These are phyloP conservation scores for Corythornis cristatus DNA, from an alignment of 2,113 vertebrate species.

Conservation along the genomic window DNA sequence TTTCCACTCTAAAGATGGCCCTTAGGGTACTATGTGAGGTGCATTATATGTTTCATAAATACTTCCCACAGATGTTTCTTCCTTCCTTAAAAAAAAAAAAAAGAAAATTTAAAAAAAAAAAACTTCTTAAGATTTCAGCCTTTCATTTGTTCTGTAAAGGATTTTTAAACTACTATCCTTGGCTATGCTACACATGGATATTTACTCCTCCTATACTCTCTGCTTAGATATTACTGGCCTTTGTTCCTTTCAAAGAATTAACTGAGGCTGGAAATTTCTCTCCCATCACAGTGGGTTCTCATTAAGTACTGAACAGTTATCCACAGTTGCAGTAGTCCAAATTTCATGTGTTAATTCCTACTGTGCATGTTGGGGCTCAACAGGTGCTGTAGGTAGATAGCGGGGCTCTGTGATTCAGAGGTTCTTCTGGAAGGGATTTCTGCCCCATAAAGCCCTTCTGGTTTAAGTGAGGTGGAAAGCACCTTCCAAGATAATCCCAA, in stretches of 20 bases:
- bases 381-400: fast-evolving
- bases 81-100: not conserved
- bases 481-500: not conserved
- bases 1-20: slow-evolving; percentile 23
- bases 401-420: not conserved
- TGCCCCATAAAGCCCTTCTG: not conserved
- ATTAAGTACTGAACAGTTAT: not conserved
- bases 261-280: not conserved
- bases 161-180: slow-evolving; percentile 4
- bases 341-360: not conserved
- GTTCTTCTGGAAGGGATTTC: not conserved
- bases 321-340: not conserved
- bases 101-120: not conserved
- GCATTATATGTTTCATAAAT: not conserved
- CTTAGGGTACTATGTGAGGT: not conserved
- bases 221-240: not conserved
- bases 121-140: not conserved
- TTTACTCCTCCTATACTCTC: slow-evolving; percentile 2
- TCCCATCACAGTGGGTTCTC: not conserved
- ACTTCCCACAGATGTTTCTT: not conserved
- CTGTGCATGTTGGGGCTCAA: not conserved
- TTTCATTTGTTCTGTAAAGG: slow-evolving; percentile 25
- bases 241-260: not conserved
- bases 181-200: not conserved
- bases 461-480: not conserved